Conservation (phyloP, 1,140 invertebrate genomes). For the Zaprionus lachaisei region DNA sequence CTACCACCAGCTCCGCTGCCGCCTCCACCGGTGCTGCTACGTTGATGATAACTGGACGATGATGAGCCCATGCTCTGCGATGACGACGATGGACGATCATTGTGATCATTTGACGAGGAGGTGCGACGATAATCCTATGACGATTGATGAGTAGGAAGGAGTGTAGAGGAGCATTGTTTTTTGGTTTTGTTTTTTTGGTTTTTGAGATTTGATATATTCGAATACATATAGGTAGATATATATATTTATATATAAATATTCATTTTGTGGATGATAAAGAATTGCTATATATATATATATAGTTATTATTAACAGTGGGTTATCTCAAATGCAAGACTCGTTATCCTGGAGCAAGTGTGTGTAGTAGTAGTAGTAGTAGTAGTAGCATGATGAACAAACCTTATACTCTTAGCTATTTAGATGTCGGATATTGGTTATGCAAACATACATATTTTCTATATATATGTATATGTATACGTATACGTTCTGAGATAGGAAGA, state of each 20-base stretch:
- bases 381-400: constrained; percentile 69
- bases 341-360: constrained; percentile 71
- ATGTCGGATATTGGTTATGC: constrained; percentile 45
- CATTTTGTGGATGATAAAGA: constrained; percentile 62
- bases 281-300: constrained; percentile 64
- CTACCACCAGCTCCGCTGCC: constrained; percentile 40
- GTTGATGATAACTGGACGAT: constrained; percentile 73
- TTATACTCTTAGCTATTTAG: constrained; percentile 58
- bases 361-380: constrained; percentile 48
- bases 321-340: constrained; percentile 68
- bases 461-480: constrained; percentile 23
- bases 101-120: constrained; percentile 75
- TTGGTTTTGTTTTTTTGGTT: constrained; percentile 52
- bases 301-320: constrained; percentile 49
- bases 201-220: constrained; percentile 59
- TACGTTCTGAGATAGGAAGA: constrained; percentile 45
- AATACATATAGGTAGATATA: constrained; percentile 66
- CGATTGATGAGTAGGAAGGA: constrained; percentile 83
- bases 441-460: constrained; percentile 50
- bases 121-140: constrained; percentile 84
- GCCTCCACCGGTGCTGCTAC: constrained; percentile 58
- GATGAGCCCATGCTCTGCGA: constrained; percentile 73
- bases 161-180: constrained; percentile 77
- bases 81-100: constrained; percentile 75
- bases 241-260: constrained; percentile 52